Base-by-base conservation (phyloP, 2,797 vertebrate species). In the Nothura maculosa region DNA sequence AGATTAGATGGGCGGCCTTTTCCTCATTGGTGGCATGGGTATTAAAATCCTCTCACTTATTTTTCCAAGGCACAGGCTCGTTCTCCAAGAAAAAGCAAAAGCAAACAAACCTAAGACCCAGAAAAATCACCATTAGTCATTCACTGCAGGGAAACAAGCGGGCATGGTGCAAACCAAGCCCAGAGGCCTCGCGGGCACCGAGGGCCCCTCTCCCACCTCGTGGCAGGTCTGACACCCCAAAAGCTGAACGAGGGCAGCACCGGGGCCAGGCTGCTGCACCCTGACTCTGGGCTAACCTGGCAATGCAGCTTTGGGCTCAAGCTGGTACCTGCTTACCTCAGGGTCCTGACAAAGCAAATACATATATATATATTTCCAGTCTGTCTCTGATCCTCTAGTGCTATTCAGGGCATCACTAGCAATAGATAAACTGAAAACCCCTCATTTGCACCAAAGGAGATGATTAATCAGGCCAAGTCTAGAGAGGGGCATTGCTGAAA, bases 21-120 rank as follows among this genome's bases (percentile, higher is more conserved):
- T 72, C 67, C 55, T 58, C 67, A 94, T 54, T 92, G 92, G 90
- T 66, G 48, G 69, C 36, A 52, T 2, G 18, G 48, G 25, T 45
- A 62, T 69, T 73, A 73, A 75, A 91, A 92, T 42, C 25, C 45
- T 90, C 34, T 43, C 0, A 0, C 9, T 8, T 80, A 58, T 86
- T 96, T 94, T 95, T 63, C 89, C 74, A 81, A 89, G 82, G 61
- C 36, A 69, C 1, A 0, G 68, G 67, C 84, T 91, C 48, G 11
- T 24, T 28, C 52, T 81, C 57, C 57, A 82, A 93, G 84, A 78
- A 84, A 86, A 80, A 54, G 45, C 36, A 90, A 93, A 90, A 84
- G 81, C 85, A 96, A 96, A 96, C 90, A 95, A 88, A 85, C 34
- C 55, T 69, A 57, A 83, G 62, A 66, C 14, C 3, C 25, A 90